A percentile compares a stretch with the other conserved stretches of the same genome.
phyloP scores from a whole-genome alignment of 2,797 vertebrate species.

The Paedocypris micromegethes region DNA sequence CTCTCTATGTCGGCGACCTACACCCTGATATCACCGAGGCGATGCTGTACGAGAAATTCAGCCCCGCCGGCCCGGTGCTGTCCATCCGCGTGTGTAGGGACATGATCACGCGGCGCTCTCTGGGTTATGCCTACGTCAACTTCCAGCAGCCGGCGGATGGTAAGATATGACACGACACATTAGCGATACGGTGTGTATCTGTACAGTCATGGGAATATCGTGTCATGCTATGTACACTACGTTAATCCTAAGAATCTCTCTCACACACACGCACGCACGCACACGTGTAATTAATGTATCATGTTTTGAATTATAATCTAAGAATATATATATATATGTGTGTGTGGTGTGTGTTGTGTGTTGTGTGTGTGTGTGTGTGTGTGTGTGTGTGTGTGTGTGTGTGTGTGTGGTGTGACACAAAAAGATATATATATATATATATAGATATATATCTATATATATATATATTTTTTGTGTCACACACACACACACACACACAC shows the following conservation, averaged over 20 bases:
- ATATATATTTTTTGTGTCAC: too few species aligned
- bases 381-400: too few species aligned
- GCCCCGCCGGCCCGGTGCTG: slow-evolving; percentile 91
- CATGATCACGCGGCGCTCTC: slow-evolving; percentile 94
- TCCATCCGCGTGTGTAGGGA: slow-evolving; percentile 96
- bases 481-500: too few species aligned
- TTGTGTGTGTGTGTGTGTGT: too few species aligned
- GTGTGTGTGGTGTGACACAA: too few species aligned
- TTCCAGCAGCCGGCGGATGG: slow-evolving; percentile 96
- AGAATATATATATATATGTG: too few species aligned
- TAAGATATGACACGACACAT: slow-evolving; percentile 60
- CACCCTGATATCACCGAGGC: slow-evolving; percentile 97
- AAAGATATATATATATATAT: too few species aligned
- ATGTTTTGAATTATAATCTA: too few species aligned
- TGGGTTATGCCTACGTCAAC: slow-evolving; percentile 98
- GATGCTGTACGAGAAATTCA: slow-evolving; percentile 98
- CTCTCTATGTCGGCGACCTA: slow-evolving; percentile 94
- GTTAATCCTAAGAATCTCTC: not conserved
- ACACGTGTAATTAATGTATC: too few species aligned
- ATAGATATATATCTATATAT: too few species aligned
- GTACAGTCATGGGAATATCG: slow-evolving; percentile 10
- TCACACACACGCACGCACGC: too few species aligned
- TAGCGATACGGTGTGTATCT: slow-evolving; percentile 5
- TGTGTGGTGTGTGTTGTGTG: too few species aligned
- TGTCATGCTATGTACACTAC: slow-evolving; percentile 8